Evolutionary conservation across 2,888 invertebrate species (phyloP), one percentile per base, ranked within the genome.

Genomic region (Timema cristinae): DNA sequence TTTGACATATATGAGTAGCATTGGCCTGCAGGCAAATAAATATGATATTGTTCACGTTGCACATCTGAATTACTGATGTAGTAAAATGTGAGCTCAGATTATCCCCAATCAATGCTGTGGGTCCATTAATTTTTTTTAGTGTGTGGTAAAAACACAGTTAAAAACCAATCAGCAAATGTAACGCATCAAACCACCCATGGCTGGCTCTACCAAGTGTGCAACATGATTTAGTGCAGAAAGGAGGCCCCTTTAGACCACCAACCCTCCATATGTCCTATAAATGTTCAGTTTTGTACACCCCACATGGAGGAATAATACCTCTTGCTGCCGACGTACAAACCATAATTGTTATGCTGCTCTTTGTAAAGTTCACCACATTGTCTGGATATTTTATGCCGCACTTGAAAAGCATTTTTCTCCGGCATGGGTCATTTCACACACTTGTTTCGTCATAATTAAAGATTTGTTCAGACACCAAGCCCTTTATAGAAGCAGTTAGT

Each of bases 311-410:
- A 56, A 76, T 68, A 49, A 74, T 47, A 47, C 13, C 66, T 10
- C 75, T 74, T 67, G 67, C 54, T 16, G 68, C 75, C 59, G 71
- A 52, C 16, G 66, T 74, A 32, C 73, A 66, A 67, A 76, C 72
- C 75, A 76, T 75, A 2, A 75, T 71, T n/a, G 74, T 72, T 6
- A 72, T 68, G 32, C 56, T 61, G n/a, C 73, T 49, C 68, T 76
- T 75, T 6, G 66, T 69, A 10, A 51, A 66, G 66, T 76, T 75
- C 67, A 75, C 73, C 11, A 76, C 71, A 47, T 75, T 66, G 71
- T 75, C 74, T 13, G 76, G 75, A 69, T 77, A 74, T 66, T 77
- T 75, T 49, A 48, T 50, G 50, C 74, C 74, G 49, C 74, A 16
- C 10, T 16, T 66, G 50, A 66, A 66, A 6, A 66, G n/a, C 6